Percentiles rank a stretch among this genome's conserved stretches.
Evolutionary conservation across 2,113 vertebrate species (phyloP).

Genomic region (Anas platyrhynchos): DNA sequence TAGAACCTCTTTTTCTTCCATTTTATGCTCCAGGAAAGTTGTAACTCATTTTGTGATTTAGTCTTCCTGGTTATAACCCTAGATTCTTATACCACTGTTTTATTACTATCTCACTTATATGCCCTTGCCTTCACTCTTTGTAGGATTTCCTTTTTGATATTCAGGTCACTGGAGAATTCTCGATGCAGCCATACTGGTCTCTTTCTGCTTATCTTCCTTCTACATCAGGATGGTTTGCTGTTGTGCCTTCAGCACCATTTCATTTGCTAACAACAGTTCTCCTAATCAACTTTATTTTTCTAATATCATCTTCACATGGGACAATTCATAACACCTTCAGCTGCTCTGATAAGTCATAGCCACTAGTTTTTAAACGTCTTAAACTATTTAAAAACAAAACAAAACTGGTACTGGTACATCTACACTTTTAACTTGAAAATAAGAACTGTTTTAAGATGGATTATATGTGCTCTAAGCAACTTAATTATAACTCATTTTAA

Average conservation of each 20-base stretch:
- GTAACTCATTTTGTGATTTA: background rate
- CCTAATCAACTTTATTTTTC: background rate
- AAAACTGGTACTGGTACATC: background rate
- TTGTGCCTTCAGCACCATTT: background rate
- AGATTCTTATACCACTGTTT: background rate
- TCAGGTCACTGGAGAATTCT: constrained; percentile 31
- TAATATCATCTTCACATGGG: background rate
- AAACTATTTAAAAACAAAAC: background rate
- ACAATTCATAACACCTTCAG: background rate
- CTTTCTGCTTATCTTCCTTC: background rate
- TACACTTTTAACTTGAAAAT: constrained; percentile 2
- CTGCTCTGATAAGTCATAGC: background rate
- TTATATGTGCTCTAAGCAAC: constrained; percentile 2
- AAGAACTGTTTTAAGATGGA: background rate
- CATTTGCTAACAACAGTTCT: background rate
- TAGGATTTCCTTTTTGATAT: constrained; percentile 16
- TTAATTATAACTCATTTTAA: constrained; percentile 32
- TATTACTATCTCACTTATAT: background rate
- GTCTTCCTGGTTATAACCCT: background rate
- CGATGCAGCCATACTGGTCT: background rate
- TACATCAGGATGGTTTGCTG: background rate
- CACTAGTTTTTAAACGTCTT: background rate
- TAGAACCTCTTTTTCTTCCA: background rate
- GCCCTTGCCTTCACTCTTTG: background rate
- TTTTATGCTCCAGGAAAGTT: background rate